Evolutionary conservation across 2,888 invertebrate genomes (phyloP).

Genomic region (Euphydryas editha): DNA sequence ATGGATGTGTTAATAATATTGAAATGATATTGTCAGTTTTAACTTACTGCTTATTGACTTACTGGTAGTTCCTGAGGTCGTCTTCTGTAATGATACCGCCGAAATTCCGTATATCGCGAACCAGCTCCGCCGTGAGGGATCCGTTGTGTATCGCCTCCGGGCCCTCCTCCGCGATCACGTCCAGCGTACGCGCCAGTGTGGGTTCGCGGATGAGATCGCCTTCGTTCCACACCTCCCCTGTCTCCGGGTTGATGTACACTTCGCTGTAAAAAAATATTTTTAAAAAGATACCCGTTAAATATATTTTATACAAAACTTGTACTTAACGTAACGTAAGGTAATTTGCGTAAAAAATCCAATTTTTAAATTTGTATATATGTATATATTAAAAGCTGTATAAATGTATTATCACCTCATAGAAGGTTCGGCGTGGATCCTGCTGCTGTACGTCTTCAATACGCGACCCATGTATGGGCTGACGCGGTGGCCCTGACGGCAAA

Average conservation of each 20-base stretch:
- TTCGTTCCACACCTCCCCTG: conserved; percentile 83
- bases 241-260: conserved; percentile 85
- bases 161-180: conserved; percentile 86
- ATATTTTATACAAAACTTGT: neutral
- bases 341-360: too few species aligned
- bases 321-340: too few species aligned
- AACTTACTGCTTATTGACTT: conserved; percentile 16
- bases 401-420: conserved; percentile 74
- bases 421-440: conserved; percentile 82
- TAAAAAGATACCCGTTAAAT: neutral
- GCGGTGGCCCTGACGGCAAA: conserved; percentile 88
- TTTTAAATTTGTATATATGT: too few species aligned
- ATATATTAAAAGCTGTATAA: neutral
- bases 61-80: conserved; percentile 90
- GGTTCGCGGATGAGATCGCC: conserved; percentile 87
- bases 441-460: conserved; percentile 78
- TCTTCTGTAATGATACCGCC: conserved; percentile 91
- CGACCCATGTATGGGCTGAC: conserved; percentile 87
- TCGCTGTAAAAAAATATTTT: conserved; percentile 59
- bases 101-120: conserved; percentile 86
- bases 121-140: conserved; percentile 85
- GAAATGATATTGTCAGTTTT: neutral
- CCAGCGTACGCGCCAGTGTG: conserved; percentile 87
- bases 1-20: neutral
- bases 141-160: conserved; percentile 90